Base-by-base conservation (phyloP, 1,140 invertebrate species). In the Megathymus violae region DNA sequence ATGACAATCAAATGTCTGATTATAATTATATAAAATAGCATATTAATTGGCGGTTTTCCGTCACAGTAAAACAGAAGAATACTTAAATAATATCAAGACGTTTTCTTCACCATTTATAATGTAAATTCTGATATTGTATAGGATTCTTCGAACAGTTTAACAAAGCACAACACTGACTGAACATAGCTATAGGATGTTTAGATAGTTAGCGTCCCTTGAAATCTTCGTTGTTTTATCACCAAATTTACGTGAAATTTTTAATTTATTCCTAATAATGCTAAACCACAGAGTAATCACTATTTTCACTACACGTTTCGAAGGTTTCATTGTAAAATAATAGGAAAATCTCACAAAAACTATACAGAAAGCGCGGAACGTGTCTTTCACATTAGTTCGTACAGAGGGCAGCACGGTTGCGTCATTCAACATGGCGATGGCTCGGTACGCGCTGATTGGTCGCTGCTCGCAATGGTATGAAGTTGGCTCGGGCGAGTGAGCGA, bases 391-490 rank as follows among this genome's bases (percentile, higher is more conserved):
- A 62, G 72, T 78, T 78, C 27, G 41, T 61, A 65, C 69, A 88
- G 85, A 77, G 73, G 80, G 85, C 83, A 77, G 66, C 54, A 62
- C 54, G 10, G 50, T 74, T 69, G 75, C 64, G 27, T 50, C 38
- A 67, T 80, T 82, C 85, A 91, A 91, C 85, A 91, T 91, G 88
- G 88, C 88, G 86, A 86, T 87, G 78, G 59, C 50, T 70, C 59
- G 62, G 56, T 40, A 66, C 64, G 46, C 69, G 61, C 47, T 71
- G 60, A 88, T 89, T 91, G 86, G 88, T 31, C 67, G 67, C 22
- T 58, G 61, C 40, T 58, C 69, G 73, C 64, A 76, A 46, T 68
- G 68, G 43, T 48, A 64, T 85, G 88, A 89, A 91, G 86, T 89
- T 89, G 69, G 76, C 68, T 75, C 36, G 60, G 51, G 44, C 71